Percentiles rank a stretch among this genome's conserved stretches.
phyloP scores from a whole-genome alignment of 2,113 vertebrate genomes.

The Hucho hucho region DNA sequence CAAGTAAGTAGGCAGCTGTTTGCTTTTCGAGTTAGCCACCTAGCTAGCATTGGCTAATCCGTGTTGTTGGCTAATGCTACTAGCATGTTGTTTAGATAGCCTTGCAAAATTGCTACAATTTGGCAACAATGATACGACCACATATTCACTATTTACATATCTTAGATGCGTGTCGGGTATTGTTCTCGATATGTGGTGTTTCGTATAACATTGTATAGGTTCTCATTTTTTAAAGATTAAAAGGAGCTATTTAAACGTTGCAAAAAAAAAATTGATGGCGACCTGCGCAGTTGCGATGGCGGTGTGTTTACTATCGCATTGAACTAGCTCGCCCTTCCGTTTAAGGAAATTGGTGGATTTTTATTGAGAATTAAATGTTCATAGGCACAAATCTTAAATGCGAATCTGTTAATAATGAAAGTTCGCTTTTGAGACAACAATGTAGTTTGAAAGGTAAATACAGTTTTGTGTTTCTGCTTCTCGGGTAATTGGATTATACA shows the following conservation, averaged over 20 bases:
- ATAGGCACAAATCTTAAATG: background rate
- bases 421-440: background rate
- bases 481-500: background rate
- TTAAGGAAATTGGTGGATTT: slow-evolving; percentile 44
- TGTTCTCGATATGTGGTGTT: background rate
- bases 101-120: slow-evolving; percentile 9
- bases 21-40: slow-evolving; percentile 58
- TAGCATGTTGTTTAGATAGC: slow-evolving; percentile 55
- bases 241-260: slow-evolving; percentile 32
- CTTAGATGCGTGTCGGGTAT: background rate
- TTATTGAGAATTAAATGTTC: slow-evolving; percentile 9
- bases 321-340: slow-evolving; percentile 23
- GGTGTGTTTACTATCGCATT: slow-evolving; percentile 66
- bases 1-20: slow-evolving; percentile 63
- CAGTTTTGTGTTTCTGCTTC: background rate
- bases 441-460: background rate
- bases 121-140: background rate
- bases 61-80: slow-evolving; percentile 36
- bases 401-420: background rate
- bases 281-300: slow-evolving; percentile 50
- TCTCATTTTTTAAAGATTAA: background rate
- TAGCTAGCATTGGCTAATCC: slow-evolving; percentile 51
- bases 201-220: background rate
- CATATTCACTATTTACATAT: background rate
- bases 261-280: slow-evolving; percentile 57